These are phyloP conservation scores for Thunnus thynnus DNA, from an alignment of 2,113 vertebrate genomes.

Conservation along the genomic window DNA sequence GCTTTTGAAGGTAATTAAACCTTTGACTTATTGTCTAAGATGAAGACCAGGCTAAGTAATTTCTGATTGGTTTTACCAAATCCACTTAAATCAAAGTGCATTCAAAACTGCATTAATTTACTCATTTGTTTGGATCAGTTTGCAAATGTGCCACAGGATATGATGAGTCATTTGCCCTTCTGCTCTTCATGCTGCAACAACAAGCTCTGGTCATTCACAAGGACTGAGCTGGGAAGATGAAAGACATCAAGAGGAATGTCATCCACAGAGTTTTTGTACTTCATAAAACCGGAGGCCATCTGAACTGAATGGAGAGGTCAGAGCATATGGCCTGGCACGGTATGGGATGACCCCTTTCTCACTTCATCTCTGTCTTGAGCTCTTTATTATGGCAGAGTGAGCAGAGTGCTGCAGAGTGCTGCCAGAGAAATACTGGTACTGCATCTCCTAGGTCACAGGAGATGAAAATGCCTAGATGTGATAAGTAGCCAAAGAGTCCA, in stretches of 20 bases:
- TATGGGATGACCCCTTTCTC: slow-evolving; percentile 45
- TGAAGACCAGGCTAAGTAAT: slow-evolving; percentile 12
- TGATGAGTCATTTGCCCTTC: slow-evolving; percentile 21
- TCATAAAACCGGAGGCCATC: slow-evolving; percentile 46
- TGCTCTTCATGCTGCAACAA: neutral
- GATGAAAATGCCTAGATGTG: slow-evolving; percentile 34
- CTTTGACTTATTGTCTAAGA: slow-evolving; percentile 35
- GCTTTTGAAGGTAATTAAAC: slow-evolving; percentile 46
- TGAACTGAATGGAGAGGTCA: slow-evolving; percentile 59
- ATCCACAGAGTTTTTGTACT: slow-evolving; percentile 50
- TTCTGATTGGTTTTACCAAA: slow-evolving; percentile 20
- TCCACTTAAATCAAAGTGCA: slow-evolving; percentile 25
- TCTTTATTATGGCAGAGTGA: slow-evolving; percentile 51
- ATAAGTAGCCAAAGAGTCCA: slow-evolving; percentile 31
- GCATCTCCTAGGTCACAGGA: slow-evolving; percentile 46
- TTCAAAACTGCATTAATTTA: slow-evolving; percentile 22
- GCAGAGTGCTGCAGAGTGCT: slow-evolving; percentile 16
- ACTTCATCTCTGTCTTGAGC: slow-evolving; percentile 46
- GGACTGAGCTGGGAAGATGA: slow-evolving; percentile 40
- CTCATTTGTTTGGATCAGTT: slow-evolving; percentile 41
- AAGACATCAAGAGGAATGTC: slow-evolving; percentile 29
- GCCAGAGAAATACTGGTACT: slow-evolving; percentile 19
- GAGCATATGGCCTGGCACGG: slow-evolving; percentile 31
- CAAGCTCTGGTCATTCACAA: slow-evolving; percentile 10
- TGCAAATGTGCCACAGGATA: slow-evolving; percentile 11